Evolutionary conservation across 1,140 invertebrate genomes (phyloP).

Genomic region (Rhyzopertha dominica): DNA sequence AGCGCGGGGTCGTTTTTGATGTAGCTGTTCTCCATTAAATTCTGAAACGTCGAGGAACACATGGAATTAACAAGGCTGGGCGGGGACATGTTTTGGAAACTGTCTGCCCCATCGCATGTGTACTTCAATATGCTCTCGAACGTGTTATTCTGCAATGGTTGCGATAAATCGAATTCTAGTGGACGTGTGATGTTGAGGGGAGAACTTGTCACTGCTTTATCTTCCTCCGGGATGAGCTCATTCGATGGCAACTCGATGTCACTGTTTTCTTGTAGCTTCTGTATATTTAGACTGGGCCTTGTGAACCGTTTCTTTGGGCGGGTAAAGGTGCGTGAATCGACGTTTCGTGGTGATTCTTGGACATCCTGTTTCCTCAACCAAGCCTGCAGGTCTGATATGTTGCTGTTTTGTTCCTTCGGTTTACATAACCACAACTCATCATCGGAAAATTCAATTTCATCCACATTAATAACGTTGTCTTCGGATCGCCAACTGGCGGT

Average conservation of each 20-base stretch:
- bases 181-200: too few relatives aligned
- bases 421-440: conserved; percentile 39
- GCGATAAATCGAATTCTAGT: conserved; percentile 40
- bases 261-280: conserved; percentile 7
- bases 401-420: conserved; percentile 2
- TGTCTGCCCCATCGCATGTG: conserved; percentile 28
- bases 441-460: conserved; percentile 32
- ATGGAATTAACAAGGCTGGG: conserved; percentile 43
- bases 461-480: conserved; percentile 32
- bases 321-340: conserved; percentile 51
- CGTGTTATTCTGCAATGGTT: conserved; percentile 33
- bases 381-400: conserved; percentile 2
- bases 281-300: conserved; percentile 44
- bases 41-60: conserved; percentile 44
- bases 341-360: conserved; percentile 33
- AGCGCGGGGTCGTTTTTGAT: conserved; percentile 43
- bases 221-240: conserved; percentile 9
- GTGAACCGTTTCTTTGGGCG: conserved; percentile 46
- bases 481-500: conserved; percentile 1
- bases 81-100: conserved; percentile 44
- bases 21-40: conserved; percentile 43
- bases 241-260: conserved; percentile 10
- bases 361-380: conserved; percentile 2
- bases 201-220: conserved; percentile 9
- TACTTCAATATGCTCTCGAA: conserved; percentile 37